phyloP scores from a whole-genome alignment of 2,113 vertebrate genomes.

The Bos indicus region DNA sequence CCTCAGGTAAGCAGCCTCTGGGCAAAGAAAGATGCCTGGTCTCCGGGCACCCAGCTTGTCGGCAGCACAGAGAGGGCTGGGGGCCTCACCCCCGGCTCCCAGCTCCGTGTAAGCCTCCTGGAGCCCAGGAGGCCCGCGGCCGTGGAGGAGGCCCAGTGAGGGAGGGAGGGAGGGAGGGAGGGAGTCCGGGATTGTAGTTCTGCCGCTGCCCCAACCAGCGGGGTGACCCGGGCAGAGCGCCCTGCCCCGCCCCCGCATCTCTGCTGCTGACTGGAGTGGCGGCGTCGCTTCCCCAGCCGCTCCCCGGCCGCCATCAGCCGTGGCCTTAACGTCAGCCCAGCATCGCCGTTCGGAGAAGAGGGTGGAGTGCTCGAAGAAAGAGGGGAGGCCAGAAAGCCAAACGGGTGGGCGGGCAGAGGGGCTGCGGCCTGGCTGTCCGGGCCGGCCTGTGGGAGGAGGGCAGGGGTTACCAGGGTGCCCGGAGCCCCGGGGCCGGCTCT shows the following conservation, averaged over 20 bases:
- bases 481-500: neutral
- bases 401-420: neutral
- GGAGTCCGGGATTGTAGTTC: neutral
- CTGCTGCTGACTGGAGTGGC: neutral
- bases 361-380: too few species aligned
- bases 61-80: too few species aligned
- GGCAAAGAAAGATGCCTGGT: too few species aligned
- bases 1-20: neutral
- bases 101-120: fast-evolving
- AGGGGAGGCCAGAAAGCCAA: fast-evolving
- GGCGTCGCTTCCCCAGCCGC: neutral
- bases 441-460: neutral
- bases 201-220: too few species aligned
- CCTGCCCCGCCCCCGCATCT: neutral
- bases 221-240: too few species aligned
- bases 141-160: neutral
- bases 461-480: neutral
- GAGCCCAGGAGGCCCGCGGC: neutral
- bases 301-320: neutral
- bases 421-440: fast-evolving
- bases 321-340: neutral
- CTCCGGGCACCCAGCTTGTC: too few species aligned
- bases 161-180: neutral
- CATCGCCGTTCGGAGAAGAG: neutral
- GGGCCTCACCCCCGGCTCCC: neutral